Conservation (phyloP, 1,140 invertebrate genomes). For the Pemphigus obesinymphae region DNA sequence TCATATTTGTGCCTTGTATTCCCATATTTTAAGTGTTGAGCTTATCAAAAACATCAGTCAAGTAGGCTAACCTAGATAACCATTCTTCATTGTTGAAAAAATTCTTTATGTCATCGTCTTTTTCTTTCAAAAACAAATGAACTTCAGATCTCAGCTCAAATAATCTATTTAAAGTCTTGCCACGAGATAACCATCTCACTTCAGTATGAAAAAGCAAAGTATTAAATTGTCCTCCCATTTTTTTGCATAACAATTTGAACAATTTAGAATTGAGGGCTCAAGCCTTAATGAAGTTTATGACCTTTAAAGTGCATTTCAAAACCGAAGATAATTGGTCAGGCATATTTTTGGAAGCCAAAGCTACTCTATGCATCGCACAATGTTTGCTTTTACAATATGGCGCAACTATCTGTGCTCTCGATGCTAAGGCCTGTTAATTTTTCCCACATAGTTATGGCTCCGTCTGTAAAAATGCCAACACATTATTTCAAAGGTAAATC, state of each 20-base stretch:
- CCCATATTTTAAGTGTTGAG: constrained; percentile 46
- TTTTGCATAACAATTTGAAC: constrained; percentile 48
- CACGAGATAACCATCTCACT: constrained; percentile 47
- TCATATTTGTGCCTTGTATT: constrained; percentile 45
- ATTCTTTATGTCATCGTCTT: constrained; percentile 1
- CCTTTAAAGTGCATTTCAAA: constrained; percentile 36
- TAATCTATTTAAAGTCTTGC: constrained; percentile 45
- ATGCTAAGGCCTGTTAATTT: background rate
- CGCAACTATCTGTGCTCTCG: background rate
- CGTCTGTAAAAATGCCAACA: background rate
- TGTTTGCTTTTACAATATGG: background rate
- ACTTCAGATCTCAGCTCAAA: constrained; percentile 20
- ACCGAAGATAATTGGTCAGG: background rate
- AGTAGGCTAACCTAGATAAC: constrained; percentile 46
- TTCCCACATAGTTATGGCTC: background rate
- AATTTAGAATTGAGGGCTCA: constrained; percentile 31
- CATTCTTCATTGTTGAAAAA: constrained; percentile 18
- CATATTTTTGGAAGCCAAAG: constrained; percentile 7
- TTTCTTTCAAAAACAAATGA: constrained; percentile 34
- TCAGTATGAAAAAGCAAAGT: constrained; percentile 32
- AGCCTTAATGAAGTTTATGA: constrained; percentile 44
- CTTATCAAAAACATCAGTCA: constrained; percentile 48
- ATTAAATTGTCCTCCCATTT: constrained; percentile 46
- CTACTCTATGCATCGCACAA: background rate
- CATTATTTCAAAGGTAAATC: background rate